A percentile compares a stretch with the other conserved stretches of the same genome.
Evolutionary conservation across 2,797 vertebrate genomes (phyloP).

Genomic region (Sorex maritimensis): DNA sequence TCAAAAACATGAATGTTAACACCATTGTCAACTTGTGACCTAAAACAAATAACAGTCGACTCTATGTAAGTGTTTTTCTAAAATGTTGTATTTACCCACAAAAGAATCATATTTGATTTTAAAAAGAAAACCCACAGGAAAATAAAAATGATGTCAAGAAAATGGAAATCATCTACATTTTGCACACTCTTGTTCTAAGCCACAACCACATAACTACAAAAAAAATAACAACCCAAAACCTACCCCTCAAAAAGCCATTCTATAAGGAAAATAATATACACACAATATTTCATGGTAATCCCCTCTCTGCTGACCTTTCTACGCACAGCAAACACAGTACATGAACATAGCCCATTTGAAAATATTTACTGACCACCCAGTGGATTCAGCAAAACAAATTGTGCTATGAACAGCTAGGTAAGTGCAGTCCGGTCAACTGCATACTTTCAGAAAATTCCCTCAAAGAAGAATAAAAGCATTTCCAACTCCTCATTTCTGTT

Average conservation of each 20-base stretch:
- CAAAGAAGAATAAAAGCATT: slow-evolving; percentile 43
- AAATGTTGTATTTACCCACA: neutral
- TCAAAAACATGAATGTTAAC: no score
- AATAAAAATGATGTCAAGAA: slow-evolving; percentile 17
- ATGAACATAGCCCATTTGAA: neutral
- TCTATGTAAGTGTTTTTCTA: neutral
- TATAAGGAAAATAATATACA: neutral
- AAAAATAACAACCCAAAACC: neutral
- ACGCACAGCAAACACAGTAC: neutral
- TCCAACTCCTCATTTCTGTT: neutral
- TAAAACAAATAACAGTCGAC: neutral
- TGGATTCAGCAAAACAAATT: neutral
- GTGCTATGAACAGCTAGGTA: neutral
- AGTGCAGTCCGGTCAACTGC: neutral
- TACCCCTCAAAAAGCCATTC: neutral
- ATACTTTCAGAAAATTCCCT: slow-evolving; percentile 26
- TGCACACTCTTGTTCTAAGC: neutral
- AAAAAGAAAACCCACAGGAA: slow-evolving; percentile 14
- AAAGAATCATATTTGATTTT: slow-evolving; percentile 39
- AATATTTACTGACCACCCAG: neutral
- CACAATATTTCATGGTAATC: slow-evolving; percentile 5
- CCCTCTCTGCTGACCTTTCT: neutral
- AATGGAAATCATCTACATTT: neutral
- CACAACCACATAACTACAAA: neutral
- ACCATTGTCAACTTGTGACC: no score